Base-by-base conservation (phyloP, 2,888 invertebrate species). In the Allolobophora icterica region DNA sequence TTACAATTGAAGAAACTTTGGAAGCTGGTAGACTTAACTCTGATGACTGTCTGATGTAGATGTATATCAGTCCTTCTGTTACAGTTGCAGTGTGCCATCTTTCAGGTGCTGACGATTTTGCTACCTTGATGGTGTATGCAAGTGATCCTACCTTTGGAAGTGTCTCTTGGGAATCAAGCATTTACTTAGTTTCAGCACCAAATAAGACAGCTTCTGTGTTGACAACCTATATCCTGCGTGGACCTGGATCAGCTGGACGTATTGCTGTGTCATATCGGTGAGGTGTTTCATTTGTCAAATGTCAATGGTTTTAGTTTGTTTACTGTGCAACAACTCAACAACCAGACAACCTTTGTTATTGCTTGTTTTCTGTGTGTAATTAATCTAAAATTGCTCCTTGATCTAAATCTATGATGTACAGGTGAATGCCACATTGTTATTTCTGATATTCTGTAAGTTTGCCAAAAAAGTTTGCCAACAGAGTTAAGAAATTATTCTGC, bases 251-350 rank as follows among this genome's bases (percentile, higher is more conserved):
- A 34, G 40, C 35, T 87, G 90, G 91, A 35, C 90, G 90, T 87
- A 58, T 90, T 45, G 34, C 35, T 34, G 58, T 87, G 33, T 91
- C 33, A 34, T 91, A 91, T 52, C 15, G 33, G 91, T 91, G 58
- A 89, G 91, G n/a, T n/a, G 30, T 71, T 71, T 71, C 71, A 71
- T 71, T n/a, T n/a, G n/a, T 71, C 89, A 90, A 89, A 52, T 90
- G n/a, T 34, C 34, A n/a, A 24, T 19, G 6, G n/a, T 90, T 42
- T 34, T n/a, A n/a, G 11, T 90, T 38, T 0, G 24, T 38, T 45
- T 35, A 34, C 71, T 24, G 19, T 11, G 8, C 8, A 71, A 30
- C n/a, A n/a, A n/a, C 8, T n/a, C 71, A 71, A 8, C 8, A 71
- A n/a, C 71, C 71, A 71, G 71, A 71, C 6, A 71, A n/a, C 71